Percentiles rank a stretch among this genome's conserved stretches.
Conservation (phyloP, 2,797 vertebrate species). For the Lutjanus argentimaculatus region DNA sequence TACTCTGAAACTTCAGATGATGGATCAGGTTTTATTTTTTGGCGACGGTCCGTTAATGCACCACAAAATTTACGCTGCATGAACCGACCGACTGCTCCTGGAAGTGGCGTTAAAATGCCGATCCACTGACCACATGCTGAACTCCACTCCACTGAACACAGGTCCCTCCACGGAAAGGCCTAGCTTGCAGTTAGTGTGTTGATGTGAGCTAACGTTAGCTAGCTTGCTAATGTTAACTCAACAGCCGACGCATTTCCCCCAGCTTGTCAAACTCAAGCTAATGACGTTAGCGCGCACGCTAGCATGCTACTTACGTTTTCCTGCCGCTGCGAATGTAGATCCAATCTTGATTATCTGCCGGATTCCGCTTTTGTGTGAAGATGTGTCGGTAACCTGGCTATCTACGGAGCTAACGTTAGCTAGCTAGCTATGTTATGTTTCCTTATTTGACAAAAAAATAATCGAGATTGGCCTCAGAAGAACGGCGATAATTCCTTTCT, state of each 20-base stretch:
- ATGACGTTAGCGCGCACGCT: constrained; percentile 73
- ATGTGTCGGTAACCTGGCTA: constrained; percentile 64
- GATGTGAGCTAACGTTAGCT: constrained; percentile 70
- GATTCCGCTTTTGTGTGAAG: constrained; percentile 63
- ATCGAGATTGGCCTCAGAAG: constrained; percentile 85
- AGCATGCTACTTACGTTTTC: constrained; percentile 84
- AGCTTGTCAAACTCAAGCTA: constrained; percentile 75
- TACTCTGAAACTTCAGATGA: constrained; percentile 48
- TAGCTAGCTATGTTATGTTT: constrained; percentile 77
- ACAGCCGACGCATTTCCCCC: constrained; percentile 50
- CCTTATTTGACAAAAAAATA: constrained; percentile 83
- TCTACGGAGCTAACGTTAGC: constrained; percentile 73
- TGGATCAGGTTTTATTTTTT: constrained; percentile 34
- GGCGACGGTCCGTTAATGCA: constrained; percentile 26
- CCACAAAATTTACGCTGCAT: constrained; percentile 28
- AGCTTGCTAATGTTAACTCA: constrained; percentile 61
- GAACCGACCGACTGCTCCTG: constrained; percentile 17
- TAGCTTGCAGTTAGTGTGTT: constrained; percentile 57
- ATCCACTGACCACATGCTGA: constrained; percentile 74
- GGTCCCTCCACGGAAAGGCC: constrained; percentile 71
- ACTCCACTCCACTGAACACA: constrained; percentile 59
- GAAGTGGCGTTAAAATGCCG: constrained; percentile 63
- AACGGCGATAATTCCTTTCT: constrained; percentile 88
- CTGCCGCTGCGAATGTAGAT: constrained; percentile 72
- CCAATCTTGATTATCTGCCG: constrained; percentile 71